Conservation (phyloP, 2,888 invertebrate species). For the Marronus borbonicus region DNA sequence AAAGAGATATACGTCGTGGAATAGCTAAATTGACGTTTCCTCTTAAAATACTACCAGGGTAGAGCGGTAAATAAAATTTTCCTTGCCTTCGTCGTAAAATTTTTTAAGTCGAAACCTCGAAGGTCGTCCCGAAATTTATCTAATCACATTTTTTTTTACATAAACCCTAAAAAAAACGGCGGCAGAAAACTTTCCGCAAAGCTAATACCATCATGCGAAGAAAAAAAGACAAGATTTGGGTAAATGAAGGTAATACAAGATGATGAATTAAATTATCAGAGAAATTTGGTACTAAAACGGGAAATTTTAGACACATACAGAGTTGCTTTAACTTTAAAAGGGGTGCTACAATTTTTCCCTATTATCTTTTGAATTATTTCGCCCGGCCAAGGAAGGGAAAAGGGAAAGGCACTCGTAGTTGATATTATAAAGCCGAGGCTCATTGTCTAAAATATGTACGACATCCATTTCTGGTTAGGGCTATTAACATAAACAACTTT, state of each 20-base stretch:
- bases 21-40: slow-evolving; percentile 32
- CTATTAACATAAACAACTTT: slow-evolving; percentile 22
- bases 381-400: background rate
- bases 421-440: slow-evolving; percentile 4
- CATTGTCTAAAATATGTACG: background rate
- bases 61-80: slow-evolving; percentile 28
- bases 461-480: background rate
- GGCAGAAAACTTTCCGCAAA: background rate
- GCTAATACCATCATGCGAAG: background rate
- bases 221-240: too few relatives aligned
- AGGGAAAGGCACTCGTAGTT: background rate
- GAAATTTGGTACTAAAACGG: too few relatives aligned
- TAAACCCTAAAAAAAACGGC: background rate
- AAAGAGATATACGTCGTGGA: slow-evolving; percentile 33
- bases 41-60: slow-evolving; percentile 27
- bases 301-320: too few relatives aligned
- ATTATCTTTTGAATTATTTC: background rate
- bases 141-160: slow-evolving; percentile 13
- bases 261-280: too few relatives aligned
- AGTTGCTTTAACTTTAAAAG: too few relatives aligned
- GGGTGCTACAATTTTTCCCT: background rate
- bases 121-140: background rate
- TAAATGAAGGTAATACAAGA: too few relatives aligned
- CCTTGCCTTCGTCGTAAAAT: slow-evolving; percentile 10
- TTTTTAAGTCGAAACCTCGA: slow-evolving; percentile 14